Conservation (phyloP, 2,888 invertebrate species). For the Nomada lathburiana region DNA sequence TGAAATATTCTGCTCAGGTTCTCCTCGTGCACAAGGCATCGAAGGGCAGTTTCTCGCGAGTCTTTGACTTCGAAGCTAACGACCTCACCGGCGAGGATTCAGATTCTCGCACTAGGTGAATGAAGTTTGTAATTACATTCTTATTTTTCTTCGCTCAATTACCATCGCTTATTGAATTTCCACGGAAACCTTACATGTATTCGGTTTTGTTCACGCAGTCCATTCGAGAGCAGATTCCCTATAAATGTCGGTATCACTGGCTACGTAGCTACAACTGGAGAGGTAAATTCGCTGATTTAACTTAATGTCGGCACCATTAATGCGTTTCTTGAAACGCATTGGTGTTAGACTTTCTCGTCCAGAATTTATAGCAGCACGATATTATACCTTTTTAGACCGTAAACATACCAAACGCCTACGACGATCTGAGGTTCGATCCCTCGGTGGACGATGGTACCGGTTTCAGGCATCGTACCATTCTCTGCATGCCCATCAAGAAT, state of each 20-base stretch:
- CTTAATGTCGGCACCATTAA: no score
- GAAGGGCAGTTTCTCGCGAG: constrained; percentile 96
- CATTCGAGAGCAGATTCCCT: constrained; percentile 96
- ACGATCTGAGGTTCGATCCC: constrained; percentile 94
- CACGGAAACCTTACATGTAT: constrained; percentile 47
- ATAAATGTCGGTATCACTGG: constrained; percentile 98
- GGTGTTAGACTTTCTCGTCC: no score
- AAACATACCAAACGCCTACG: constrained; percentile 95
- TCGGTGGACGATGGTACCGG: constrained; percentile 93
- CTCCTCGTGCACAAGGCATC: constrained; percentile 95
- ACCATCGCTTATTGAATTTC: constrained; percentile 35
- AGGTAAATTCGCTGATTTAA: constrained; percentile 87
- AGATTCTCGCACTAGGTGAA: constrained; percentile 90
- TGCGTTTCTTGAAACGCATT: no score
- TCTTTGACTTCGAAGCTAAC: constrained; percentile 96
- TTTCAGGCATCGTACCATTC: constrained; percentile 94
- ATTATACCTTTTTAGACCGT: constrained; percentile 88
- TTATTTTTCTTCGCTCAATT: constrained; percentile 47
- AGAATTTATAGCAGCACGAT: no score
- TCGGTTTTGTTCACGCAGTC: constrained; percentile 85
- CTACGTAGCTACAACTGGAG: constrained; percentile 97
- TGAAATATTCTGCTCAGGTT: constrained; percentile 86
- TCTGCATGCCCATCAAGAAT: constrained; percentile 98
- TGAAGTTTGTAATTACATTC: constrained; percentile 70
- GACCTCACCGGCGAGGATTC: constrained; percentile 94